Evolutionary conservation across 53 echinoderm and acorn worm species (phyloP).

Genomic region (Mesocentrotus franciscanus): DNA sequence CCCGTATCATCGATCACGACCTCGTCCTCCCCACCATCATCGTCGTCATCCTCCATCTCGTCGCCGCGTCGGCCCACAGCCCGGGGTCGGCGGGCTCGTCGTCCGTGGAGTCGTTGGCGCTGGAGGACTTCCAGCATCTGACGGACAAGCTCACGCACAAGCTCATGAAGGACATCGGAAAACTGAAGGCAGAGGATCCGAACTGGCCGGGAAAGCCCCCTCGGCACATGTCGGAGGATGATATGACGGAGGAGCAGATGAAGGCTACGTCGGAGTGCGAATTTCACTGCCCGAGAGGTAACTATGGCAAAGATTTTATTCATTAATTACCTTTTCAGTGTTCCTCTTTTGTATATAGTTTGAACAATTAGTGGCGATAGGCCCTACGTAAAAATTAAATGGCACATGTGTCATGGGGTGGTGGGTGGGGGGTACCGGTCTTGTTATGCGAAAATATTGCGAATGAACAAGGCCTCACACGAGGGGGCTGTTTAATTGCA

Average conservation of each 20-base stretch:
- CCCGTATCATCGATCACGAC: neutral
- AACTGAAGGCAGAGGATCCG: slow-evolving; percentile 29
- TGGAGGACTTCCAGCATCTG: slow-evolving; percentile 54
- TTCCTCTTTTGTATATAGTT: no score
- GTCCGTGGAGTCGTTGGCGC: neutral
- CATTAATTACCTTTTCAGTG: no score
- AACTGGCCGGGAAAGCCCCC: slow-evolving; percentile 32
- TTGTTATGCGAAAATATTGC: no score
- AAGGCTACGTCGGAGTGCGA: slow-evolving; percentile 2
- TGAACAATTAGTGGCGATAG: no score
- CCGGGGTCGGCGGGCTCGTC: neutral
- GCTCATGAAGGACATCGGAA: slow-evolving; percentile 53
- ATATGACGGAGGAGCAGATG: neutral
- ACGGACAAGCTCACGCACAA: slow-evolving; percentile 62
- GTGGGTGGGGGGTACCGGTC: no score
- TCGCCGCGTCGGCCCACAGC: neutral
- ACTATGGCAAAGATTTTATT: neutral
- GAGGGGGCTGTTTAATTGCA: no score
- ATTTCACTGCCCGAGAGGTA: slow-evolving; percentile 49
- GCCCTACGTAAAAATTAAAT: no score
- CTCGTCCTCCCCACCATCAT: neutral
- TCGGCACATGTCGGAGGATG: neutral
- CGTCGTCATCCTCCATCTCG: neutral
- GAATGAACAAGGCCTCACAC: no score
- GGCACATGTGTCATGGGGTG: no score